Conservation (phyloP, 2,113 vertebrate genomes). For the Ictalurus furcatus region DNA sequence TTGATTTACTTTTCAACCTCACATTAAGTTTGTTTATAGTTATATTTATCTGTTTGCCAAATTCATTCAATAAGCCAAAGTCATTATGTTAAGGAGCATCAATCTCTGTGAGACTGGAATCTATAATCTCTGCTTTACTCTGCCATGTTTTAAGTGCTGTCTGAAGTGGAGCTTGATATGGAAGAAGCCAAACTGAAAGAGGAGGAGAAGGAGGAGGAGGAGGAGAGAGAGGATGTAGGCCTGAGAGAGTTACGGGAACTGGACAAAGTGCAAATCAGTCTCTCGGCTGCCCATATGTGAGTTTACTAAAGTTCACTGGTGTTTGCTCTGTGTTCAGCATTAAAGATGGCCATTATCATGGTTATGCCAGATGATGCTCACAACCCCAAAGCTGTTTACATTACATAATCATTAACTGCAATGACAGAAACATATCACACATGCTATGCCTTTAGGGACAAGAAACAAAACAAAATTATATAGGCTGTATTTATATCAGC, state of each 20-base stretch:
- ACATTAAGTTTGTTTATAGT: background rate
- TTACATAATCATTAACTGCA: conserved; percentile 46
- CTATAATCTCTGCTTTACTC: background rate
- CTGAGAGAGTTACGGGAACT: conserved; percentile 33
- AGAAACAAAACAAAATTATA: background rate
- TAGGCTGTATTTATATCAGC: background rate
- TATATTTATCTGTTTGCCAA: background rate
- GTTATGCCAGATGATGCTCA: conserved; percentile 20
- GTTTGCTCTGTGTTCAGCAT: conserved; percentile 35
- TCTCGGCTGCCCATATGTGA: conserved; percentile 32
- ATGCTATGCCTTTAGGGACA: background rate
- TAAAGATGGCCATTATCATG: conserved; percentile 13
- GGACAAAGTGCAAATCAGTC: conserved; percentile 33
- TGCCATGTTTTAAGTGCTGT: conserved; percentile 21
- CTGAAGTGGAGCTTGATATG: conserved; percentile 20
- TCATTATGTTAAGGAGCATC: background rate
- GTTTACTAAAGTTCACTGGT: conserved; percentile 56
- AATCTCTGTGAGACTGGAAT: background rate
- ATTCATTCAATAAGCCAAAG: background rate
- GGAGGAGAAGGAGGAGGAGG: background rate
- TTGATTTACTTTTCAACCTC: background rate
- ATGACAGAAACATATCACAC: background rate
- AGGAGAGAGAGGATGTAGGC: conserved; percentile 20
- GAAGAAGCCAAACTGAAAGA: conserved; percentile 32
- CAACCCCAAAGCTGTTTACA: conserved; percentile 38